Evolutionary conservation across 35 echinoderm and acorn worm genomes (phyloP).

Genomic region (Acanthaster planci): DNA sequence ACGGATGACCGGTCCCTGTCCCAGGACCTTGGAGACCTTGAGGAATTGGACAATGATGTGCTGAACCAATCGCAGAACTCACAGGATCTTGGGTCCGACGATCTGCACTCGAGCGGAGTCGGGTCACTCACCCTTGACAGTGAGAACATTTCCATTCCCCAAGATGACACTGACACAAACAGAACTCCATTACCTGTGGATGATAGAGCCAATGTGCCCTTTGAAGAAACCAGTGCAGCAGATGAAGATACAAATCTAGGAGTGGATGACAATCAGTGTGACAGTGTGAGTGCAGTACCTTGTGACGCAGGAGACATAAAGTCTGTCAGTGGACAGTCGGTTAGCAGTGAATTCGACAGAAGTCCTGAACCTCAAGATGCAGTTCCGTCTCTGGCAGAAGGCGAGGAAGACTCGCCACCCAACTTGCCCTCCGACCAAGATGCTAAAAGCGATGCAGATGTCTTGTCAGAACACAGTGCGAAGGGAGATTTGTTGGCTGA

Average conservation of each 20-base stretch:
- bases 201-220: not conserved
- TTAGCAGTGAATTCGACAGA: not conserved
- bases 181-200: not conserved
- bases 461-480: not conserved
- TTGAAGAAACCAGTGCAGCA: not conserved
- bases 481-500: not conserved
- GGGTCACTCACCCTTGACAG: not conserved
- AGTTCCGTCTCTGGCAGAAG: not conserved
- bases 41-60: not conserved
- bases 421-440: not conserved
- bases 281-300: not conserved
- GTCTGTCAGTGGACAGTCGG: not conserved
- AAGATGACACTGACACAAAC: not conserved
- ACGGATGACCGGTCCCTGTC: conserved; percentile 5
- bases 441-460: not conserved
- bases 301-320: not conserved
- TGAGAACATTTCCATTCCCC: not conserved
- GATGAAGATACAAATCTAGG: not conserved
- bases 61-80: not conserved
- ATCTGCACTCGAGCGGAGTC: not conserved
- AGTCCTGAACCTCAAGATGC: not conserved
- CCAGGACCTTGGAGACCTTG: conserved; percentile 5
- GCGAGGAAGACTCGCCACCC: not conserved
- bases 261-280: not conserved
- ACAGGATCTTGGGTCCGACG: not conserved